phyloP scores from a whole-genome alignment of 2,797 vertebrate genomes.

The Hozukius guyotensis region DNA sequence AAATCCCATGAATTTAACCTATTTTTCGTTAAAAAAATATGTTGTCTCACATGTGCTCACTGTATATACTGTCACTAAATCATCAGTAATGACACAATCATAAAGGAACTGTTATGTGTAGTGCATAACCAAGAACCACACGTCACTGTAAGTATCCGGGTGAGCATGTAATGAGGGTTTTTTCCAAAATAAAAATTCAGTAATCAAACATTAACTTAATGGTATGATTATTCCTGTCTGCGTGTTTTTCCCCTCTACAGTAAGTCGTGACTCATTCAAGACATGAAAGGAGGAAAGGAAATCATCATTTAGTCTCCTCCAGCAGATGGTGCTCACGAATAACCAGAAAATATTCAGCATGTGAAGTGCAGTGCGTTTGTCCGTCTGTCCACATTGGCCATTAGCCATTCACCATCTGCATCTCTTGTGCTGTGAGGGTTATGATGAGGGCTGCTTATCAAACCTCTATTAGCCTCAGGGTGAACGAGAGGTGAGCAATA shows the following conservation, averaged over 20 bases:
- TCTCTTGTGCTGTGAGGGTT: neutral
- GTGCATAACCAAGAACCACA: conserved; percentile 31
- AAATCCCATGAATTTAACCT: conserved; percentile 6
- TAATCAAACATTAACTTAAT: conserved; percentile 10
- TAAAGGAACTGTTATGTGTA: conserved; percentile 23
- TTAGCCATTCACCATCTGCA: conserved; percentile 38
- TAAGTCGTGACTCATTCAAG: conserved; percentile 11
- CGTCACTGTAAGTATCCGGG: conserved; percentile 23
- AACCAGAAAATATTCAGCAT: conserved; percentile 1
- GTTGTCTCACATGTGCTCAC: conserved; percentile 13
- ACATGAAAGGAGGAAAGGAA: neutral
- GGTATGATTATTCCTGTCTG: neutral
- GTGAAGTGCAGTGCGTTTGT: neutral
- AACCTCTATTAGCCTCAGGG: conserved; percentile 32
- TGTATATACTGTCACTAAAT: conserved; percentile 42
- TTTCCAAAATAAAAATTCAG: conserved; percentile 56
- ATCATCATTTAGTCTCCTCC: conserved; percentile 44
- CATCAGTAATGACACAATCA: neutral
- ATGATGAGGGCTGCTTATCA: conserved; percentile 49
- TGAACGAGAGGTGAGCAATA: conserved; percentile 54
- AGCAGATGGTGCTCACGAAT: conserved; percentile 74
- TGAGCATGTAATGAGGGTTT: conserved; percentile 45
- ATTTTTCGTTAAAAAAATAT: conserved; percentile 10
- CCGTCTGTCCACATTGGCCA: conserved; percentile 14
- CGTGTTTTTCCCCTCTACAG: neutral